phyloP scores from a whole-genome alignment of 2,888 invertebrate genomes.

The Drosophila merina region DNA sequence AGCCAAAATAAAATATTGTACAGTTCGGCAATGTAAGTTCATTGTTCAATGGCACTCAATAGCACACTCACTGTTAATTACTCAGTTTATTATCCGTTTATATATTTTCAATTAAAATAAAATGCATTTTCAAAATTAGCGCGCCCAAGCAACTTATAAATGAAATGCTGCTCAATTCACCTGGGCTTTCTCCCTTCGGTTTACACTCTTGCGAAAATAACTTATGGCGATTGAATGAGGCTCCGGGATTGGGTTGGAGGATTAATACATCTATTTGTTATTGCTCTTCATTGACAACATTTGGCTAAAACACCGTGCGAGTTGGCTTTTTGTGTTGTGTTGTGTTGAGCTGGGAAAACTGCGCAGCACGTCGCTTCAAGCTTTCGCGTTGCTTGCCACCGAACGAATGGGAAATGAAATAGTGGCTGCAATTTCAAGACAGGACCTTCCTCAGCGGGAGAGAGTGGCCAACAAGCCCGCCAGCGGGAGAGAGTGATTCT shows the following conservation, averaged over 20 bases:
- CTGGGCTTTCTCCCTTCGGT: slow-evolving; percentile 13
- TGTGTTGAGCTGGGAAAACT: slow-evolving; percentile 26
- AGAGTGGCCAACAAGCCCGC: slow-evolving; percentile 16
- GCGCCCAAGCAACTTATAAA: slow-evolving; percentile 23
- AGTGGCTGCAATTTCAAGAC: slow-evolving; percentile 31
- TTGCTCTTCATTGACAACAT: slow-evolving; percentile 31
- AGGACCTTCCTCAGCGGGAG: slow-evolving; percentile 28
- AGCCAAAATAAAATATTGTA: slow-evolving; percentile 56
- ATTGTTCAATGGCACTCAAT: slow-evolving; percentile 6
- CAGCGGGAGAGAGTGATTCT: slow-evolving; percentile 28
- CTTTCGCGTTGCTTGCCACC: slow-evolving; percentile 73
- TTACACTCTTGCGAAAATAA: slow-evolving; percentile 17
- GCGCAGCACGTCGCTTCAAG: slow-evolving; percentile 68
- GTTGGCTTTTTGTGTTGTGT: slow-evolving; percentile 7
- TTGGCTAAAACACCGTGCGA: slow-evolving; percentile 30
- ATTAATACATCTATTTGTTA: slow-evolving; percentile 23
- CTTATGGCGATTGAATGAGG: slow-evolving; percentile 1
- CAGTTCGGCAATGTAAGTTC: slow-evolving; percentile 24
- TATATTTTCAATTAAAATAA: slow-evolving; percentile 8
- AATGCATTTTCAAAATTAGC: slow-evolving; percentile 64
- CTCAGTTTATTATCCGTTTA: slow-evolving; percentile 8
- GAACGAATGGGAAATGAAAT: slow-evolving; percentile 65
- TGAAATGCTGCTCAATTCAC: slow-evolving; percentile 16
- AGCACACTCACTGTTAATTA: slow-evolving; percentile 31
- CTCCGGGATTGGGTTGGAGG: slow-evolving; percentile 18